Evolutionary conservation across 2,113 vertebrate genomes (phyloP).

Genomic region (Oncorhynchus mykiss): DNA sequence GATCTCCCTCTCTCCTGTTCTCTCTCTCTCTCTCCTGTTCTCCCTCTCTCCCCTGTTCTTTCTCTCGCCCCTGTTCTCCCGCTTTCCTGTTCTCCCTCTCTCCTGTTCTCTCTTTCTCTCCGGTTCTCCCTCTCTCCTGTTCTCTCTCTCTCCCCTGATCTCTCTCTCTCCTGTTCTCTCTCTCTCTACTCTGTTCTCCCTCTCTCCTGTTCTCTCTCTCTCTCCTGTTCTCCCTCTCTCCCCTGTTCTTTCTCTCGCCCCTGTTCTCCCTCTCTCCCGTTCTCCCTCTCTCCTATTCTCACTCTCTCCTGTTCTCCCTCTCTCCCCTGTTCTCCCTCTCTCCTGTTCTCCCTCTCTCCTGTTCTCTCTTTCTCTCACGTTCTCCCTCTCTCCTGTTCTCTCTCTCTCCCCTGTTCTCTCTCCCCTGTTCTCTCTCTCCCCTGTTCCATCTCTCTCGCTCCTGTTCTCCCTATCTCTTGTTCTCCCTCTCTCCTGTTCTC

Average conservation of each 20-base stretch:
- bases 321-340: slow-evolving; percentile 6
- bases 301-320: background rate
- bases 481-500: too few species aligned
- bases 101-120: background rate
- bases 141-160: slow-evolving; percentile 16
- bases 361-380: background rate
- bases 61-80: slow-evolving; percentile 8
- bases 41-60: slow-evolving; percentile 12
- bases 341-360: background rate
- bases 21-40: background rate
- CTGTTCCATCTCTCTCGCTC: slow-evolving; percentile 20
- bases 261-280: background rate
- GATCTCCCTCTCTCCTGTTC: background rate
- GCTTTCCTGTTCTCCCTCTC: slow-evolving; percentile 29
- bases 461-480: slow-evolving; percentile 29
- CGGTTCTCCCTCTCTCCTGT: slow-evolving; percentile 4
- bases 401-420: background rate
- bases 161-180: slow-evolving; percentile 31
- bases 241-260: slow-evolving; percentile 7
- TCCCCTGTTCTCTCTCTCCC: slow-evolving; percentile 6
- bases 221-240: background rate
- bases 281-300: too few species aligned
- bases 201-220: slow-evolving; percentile 1
- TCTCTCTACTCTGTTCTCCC: slow-evolving; percentile 20
- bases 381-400: slow-evolving; percentile 7